A percentile compares a stretch with the other conserved stretches of the same genome.
phyloP scores from a whole-genome alignment of 2,797 vertebrate species.

The Brotula barbata region DNA sequence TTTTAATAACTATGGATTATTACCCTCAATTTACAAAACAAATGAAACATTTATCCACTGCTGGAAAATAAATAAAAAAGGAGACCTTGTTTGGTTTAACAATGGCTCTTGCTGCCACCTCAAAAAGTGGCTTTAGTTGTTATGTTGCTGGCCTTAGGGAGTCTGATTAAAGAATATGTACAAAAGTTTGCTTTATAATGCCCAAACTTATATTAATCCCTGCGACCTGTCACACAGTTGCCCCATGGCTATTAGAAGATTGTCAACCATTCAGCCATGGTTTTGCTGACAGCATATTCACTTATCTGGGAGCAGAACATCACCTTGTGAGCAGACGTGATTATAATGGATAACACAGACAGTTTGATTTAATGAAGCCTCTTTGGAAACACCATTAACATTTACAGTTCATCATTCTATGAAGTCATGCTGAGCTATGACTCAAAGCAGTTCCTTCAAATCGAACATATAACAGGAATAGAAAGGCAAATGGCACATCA shows the following conservation, averaged over 20 bases:
- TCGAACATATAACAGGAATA: slow-evolving; percentile 12
- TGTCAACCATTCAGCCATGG: neutral
- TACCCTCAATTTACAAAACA: slow-evolving; percentile 16
- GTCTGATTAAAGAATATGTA: no score
- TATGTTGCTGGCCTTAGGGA: no score
- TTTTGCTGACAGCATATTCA: neutral
- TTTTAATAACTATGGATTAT: slow-evolving; percentile 12
- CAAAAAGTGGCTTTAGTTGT: no score
- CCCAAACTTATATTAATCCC: no score
- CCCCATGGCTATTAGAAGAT: neutral
- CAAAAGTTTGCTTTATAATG: no score
- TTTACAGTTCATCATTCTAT: slow-evolving; percentile 34
- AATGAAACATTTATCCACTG: slow-evolving; percentile 10
- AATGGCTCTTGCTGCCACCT: no score
- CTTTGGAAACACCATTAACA: slow-evolving; percentile 42
- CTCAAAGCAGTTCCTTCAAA: slow-evolving; percentile 15
- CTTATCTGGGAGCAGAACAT: slow-evolving; percentile 9
- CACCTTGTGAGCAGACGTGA: slow-evolving; percentile 25
- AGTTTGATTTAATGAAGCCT: slow-evolving; percentile 8
- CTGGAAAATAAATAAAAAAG: neutral
- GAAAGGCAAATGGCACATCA: slow-evolving; percentile 3
- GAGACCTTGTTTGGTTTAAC: no score
- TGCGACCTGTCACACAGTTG: no score
- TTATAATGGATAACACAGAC: slow-evolving; percentile 27
- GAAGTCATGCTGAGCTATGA: slow-evolving; percentile 21